Evolutionary conservation across 2,113 vertebrate genomes (phyloP).

Genomic region (Todiramphus saurophagus): DNA sequence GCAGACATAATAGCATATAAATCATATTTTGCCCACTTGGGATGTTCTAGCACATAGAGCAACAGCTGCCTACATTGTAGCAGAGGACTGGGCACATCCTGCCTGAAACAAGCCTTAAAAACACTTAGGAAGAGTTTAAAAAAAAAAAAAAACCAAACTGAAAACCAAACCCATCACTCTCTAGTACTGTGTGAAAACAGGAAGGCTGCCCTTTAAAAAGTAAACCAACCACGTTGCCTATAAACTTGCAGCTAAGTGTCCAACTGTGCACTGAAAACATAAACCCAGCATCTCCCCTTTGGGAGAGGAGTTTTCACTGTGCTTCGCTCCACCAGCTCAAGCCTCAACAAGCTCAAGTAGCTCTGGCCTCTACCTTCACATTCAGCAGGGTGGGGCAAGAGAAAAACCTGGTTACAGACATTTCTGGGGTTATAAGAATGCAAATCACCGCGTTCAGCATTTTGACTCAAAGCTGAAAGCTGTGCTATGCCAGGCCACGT

Average conservation of each 20-base stretch:
- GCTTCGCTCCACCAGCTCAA: slow-evolving; percentile 6
- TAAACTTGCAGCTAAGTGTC: not conserved
- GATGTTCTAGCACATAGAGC: not conserved
- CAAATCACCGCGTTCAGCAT: slow-evolving; percentile 4
- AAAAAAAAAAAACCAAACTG: no score
- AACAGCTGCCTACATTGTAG: not conserved
- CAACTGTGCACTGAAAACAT: not conserved
- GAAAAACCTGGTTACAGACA: not conserved
- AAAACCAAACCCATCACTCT: not conserved
- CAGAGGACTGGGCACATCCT: not conserved
- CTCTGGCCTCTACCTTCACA: not conserved
- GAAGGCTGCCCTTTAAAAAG: not conserved
- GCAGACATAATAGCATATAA: not conserved
- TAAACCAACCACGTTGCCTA: not conserved
- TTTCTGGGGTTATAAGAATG: not conserved
- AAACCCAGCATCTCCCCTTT: not conserved
- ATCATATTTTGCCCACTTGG: not conserved
- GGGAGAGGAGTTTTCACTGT: not conserved
- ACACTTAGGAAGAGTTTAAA: not conserved
- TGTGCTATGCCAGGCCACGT: not conserved
- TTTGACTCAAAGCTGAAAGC: not conserved
- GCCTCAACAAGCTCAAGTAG: slow-evolving; percentile 28
- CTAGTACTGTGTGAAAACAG: not conserved
- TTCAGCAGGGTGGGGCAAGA: slow-evolving; percentile 20
- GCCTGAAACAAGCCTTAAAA: not conserved